Evolutionary conservation across 2,888 invertebrate genomes (phyloP).

Genomic region (Magallana nippona): DNA sequence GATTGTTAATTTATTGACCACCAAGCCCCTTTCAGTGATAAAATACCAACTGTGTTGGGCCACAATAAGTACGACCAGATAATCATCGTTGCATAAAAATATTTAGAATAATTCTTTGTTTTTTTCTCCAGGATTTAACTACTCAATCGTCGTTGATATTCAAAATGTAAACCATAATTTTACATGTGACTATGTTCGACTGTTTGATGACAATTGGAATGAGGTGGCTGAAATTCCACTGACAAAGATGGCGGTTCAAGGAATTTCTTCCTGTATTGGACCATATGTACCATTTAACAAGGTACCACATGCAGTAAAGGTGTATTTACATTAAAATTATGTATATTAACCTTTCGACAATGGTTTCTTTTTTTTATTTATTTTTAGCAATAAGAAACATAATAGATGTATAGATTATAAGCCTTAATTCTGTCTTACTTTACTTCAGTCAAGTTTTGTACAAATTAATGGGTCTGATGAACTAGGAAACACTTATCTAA

Average conservation of each 20-base stretch:
- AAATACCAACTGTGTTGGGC: too few species aligned
- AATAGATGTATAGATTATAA: neutral
- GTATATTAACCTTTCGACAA: too few species aligned
- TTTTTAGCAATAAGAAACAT: neutral
- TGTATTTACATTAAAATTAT: neutral
- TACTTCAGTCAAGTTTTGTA: slow-evolving; percentile 1
- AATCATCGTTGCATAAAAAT: neutral
- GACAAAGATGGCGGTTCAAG: neutral
- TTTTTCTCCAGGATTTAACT: neutral
- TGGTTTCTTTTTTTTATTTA: neutral
- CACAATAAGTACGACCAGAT: neutral
- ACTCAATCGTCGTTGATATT: slow-evolving; percentile 28
- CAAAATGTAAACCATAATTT: neutral
- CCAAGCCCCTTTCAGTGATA: too few species aligned
- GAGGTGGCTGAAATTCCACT: slow-evolving; percentile 11
- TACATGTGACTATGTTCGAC: neutral
- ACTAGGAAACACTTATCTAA: neutral
- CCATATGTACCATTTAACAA: neutral
- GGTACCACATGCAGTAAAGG: neutral
- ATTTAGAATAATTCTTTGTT: neutral
- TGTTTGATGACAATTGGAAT: neutral
- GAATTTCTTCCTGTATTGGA: neutral
- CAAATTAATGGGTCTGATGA: neutral
- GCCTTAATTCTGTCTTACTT: neutral
- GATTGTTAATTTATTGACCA: too few species aligned